Evolutionary conservation across 1,140 invertebrate genomes (phyloP), one percentile per base, ranked within the genome.

Genomic region (Euschistus heros): DNA sequence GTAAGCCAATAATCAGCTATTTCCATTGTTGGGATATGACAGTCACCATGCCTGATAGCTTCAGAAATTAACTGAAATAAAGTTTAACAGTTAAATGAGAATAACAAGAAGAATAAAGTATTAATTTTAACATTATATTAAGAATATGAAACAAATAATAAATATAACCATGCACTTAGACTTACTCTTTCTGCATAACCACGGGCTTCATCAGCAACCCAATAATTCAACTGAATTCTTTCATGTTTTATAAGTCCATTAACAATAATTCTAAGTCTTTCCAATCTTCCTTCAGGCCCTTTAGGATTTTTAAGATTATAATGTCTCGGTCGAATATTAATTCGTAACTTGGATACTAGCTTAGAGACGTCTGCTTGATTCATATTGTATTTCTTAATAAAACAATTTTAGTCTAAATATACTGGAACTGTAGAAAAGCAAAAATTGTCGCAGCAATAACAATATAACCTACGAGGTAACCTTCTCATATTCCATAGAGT

Each of bases 191-290:
- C 93, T 0, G 85, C 85, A 79, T 96, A 97, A 71, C 89, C 89
- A 73, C 92, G 81, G 20, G 88, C 83, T 80, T 96, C 93, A 74
- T 93, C 86, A 0, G 82, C 89, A 69, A 85, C 76, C 22, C 80
- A 78, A 71, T 82, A 87, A 74, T 86, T 84, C 7, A 92, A 69
- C 78, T 96, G 92, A 71, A 97, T 82, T 71, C 93, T 80, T 80
- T 96, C 93, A 77, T 91, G 85, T 76, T 93, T 92, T 6, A 95
- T 76, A 59, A 96, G 77, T 14, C 86, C 88, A 1, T 89, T 93
- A 1, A 97, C 84, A 60, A 86, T 87, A 80, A 89, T 86, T 67
- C 85, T 76, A 64, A 95, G 75, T 77, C 85, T 89, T 37, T 83
- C 77, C 61, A 93, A 69, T 69, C 92, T 81, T 14, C 88, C 91